Evolutionary conservation across 2,888 invertebrate genomes (phyloP).

Genomic region (Dynastes maya): DNA sequence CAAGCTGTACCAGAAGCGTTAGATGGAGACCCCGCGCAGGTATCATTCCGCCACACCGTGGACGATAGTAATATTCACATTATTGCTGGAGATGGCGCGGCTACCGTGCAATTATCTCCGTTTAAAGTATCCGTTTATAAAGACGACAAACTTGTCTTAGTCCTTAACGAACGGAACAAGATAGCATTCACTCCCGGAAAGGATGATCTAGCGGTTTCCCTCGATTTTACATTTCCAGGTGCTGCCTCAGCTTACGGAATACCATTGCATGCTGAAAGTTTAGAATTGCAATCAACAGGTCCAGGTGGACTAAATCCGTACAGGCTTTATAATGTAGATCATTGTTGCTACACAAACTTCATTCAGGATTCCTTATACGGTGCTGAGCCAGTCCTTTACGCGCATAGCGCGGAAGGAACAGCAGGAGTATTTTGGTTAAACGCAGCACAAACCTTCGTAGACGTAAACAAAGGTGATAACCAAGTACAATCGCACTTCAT

Average conservation of each 20-base stretch:
- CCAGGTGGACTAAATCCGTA: slow-evolving; percentile 85
- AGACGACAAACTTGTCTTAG: slow-evolving; percentile 78
- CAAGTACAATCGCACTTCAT: slow-evolving; percentile 84
- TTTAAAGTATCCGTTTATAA: slow-evolving; percentile 86
- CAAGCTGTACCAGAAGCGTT: slow-evolving; percentile 44
- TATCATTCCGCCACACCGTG: neutral
- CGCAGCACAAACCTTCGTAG: slow-evolving; percentile 53
- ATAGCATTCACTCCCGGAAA: slow-evolving; percentile 56
- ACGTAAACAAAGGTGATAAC: slow-evolving; percentile 68
- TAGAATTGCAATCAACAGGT: slow-evolving; percentile 86
- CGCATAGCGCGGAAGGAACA: slow-evolving; percentile 70
- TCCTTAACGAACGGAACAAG: slow-evolving; percentile 68
- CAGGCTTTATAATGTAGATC: slow-evolving; percentile 93
- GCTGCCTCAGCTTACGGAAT: slow-evolving; percentile 93
- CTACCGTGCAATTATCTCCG: slow-evolving; percentile 74
- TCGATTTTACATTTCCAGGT: slow-evolving; percentile 93
- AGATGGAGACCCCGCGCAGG: slow-evolving; percentile 33
- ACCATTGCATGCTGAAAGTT: slow-evolving; percentile 90
- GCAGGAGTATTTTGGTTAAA: slow-evolving; percentile 55
- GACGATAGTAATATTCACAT: slow-evolving; percentile 67
- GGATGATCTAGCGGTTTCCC: slow-evolving; percentile 86
- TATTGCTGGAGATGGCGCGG: slow-evolving; percentile 72
- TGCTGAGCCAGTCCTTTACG: slow-evolving; percentile 92
- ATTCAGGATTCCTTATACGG: slow-evolving; percentile 96
- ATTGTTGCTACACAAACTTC: slow-evolving; percentile 94